Base-by-base conservation (phyloP, 2,113 vertebrate species). In the Melanocharis versteri region DNA sequence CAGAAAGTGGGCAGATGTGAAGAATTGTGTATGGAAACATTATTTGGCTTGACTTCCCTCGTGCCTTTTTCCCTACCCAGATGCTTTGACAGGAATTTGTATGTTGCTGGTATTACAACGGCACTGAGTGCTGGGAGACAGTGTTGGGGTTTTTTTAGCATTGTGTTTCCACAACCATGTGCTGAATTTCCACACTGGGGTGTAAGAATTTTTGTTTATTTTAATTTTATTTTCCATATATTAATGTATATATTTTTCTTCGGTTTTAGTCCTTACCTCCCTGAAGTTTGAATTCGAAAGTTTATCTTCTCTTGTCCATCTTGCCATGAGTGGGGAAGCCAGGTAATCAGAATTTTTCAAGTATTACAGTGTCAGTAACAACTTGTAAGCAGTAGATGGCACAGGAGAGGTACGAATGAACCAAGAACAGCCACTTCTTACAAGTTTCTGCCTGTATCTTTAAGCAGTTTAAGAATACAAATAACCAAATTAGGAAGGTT, bases 351-450 rank as follows among this genome's bases (percentile, higher is more conserved):
- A 37, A 37, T 8, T 37, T 54, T 70, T 37, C 70, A 13, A 21
- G 19, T 60, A 19, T 77, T 39, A 9, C 1, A 22, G 45, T 26
- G 79, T 85, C 82, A 97, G 60, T 94, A 79, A 65, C 97, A 87
- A 47, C 33, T 47, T 86, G 10, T 45, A 71, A 95, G 96, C 97
- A 95, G 97, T 97, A 98, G 98, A 90, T 98, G 98, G 98, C 98
- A 95, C 93, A 97, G 96, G 56, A 97, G 97, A 97, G 86, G 62
- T 92, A 94, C 5, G 39, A 97, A 98, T 96, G 62, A 86, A 61
- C 42, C 6, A 40, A 42, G 39, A 64, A 6, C 15, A 58, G 37
- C 3, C 39, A 2, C 51, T 44, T 57, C 26, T 18, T 10, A 4
- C 4, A n/a, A 56, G 31, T 48, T 50, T 68, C 66, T 87, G 87